A percentile compares a stretch with the other conserved stretches of the same genome.
phyloP scores from a whole-genome alignment of 2,797 vertebrate species.

The Otolemur crassicaudatus region DNA sequence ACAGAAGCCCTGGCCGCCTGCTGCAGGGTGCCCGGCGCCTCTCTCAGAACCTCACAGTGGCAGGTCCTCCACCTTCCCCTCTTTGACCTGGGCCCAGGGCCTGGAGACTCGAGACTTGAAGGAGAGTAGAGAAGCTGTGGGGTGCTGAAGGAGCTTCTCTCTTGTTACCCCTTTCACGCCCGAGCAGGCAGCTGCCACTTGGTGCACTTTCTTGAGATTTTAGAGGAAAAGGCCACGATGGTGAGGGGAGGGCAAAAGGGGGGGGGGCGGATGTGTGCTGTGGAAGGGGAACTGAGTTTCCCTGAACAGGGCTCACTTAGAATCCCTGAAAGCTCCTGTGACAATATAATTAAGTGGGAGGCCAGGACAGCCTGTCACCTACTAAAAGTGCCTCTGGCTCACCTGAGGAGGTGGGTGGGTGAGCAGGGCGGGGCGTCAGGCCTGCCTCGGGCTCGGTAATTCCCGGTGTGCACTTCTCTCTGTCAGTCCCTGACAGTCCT shows the following conservation, averaged over 20 bases:
- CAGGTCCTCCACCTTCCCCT: background rate
- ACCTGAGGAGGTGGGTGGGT: background rate
- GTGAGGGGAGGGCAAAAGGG: background rate
- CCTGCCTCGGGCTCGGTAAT: background rate
- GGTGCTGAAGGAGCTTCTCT: background rate
- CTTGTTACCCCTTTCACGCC: background rate
- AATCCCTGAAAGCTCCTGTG: slow-evolving; percentile 56
- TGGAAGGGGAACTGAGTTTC: slow-evolving; percentile 47
- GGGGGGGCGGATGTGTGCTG: background rate
- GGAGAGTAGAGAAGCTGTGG: background rate
- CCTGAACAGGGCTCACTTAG: slow-evolving; percentile 15
- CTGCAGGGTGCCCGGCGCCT: rapidly evolving
- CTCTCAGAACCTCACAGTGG: background rate
- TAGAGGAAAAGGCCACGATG: background rate
- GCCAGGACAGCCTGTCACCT: background rate
- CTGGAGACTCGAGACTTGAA: background rate
- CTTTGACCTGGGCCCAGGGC: background rate
- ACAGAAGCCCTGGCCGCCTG: background rate
- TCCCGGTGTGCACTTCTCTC: background rate
- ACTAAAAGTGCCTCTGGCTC: background rate
- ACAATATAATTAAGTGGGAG: slow-evolving; percentile 67
- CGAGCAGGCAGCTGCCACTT: background rate
- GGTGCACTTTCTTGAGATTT: slow-evolving; percentile 43
- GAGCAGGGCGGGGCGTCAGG: background rate
- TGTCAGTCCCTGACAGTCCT: background rate